These are phyloP conservation scores for Rhagoletis pomonella DNA, from an alignment of 1,140 invertebrate genomes.

Conservation along the genomic window DNA sequence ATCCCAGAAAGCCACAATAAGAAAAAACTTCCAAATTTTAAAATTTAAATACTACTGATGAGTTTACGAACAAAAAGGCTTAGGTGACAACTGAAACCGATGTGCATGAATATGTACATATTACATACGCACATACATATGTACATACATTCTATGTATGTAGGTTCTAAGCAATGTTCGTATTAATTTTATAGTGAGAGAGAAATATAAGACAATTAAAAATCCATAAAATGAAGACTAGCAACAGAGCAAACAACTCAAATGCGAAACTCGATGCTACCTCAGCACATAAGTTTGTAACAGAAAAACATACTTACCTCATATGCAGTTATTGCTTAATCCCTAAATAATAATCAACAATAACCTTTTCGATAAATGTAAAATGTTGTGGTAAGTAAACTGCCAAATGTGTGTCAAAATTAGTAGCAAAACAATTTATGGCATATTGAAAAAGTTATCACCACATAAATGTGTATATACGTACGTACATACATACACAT, in stretches of 20 bases:
- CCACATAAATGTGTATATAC: no score
- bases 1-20: background rate
- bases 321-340: constrained; percentile 6
- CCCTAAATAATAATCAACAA: background rate
- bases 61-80: background rate
- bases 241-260: background rate
- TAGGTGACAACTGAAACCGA: background rate
- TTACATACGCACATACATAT: background rate
- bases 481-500: background rate
- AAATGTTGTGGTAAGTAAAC: background rate
- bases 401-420: constrained; percentile 49
- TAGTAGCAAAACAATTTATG: constrained; percentile 18
- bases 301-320: background rate
- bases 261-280: constrained; percentile 38
- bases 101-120: background rate
- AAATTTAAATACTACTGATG: background rate
- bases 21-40: background rate
- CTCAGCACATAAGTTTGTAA: constrained; percentile 47
- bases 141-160: no score
- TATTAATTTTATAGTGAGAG: constrained; percentile 16
- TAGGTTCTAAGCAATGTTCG: background rate
- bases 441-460: background rate
- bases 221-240: background rate
- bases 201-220: constrained; percentile 40
- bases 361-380: background rate